These are phyloP conservation scores for Actenoides lindsayi DNA, from an alignment of 2,113 vertebrate species.

Conservation along the genomic window DNA sequence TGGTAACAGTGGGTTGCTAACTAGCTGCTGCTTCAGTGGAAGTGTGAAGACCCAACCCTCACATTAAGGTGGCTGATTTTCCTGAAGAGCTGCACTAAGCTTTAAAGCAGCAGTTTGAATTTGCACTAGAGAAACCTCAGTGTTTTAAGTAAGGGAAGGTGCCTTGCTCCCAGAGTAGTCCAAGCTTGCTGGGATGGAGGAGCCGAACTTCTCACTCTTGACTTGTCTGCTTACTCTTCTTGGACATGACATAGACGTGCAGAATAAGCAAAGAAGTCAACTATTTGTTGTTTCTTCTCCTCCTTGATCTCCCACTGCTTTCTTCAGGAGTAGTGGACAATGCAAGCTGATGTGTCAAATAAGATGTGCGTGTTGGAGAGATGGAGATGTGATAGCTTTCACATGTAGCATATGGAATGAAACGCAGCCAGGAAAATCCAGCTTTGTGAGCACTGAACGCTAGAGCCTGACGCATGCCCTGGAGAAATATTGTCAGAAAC, in stretches of 20 bases:
- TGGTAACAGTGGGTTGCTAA: background rate
- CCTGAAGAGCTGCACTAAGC: background rate
- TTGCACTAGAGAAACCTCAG: background rate
- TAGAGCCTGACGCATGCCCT: background rate
- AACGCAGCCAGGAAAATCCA: background rate
- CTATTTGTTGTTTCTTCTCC: background rate
- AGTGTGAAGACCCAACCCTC: background rate
- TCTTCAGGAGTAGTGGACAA: background rate
- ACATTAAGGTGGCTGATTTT: background rate
- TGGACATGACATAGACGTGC: rapidly evolving
- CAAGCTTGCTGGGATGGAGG: too few relatives aligned
- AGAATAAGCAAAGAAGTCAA: background rate
- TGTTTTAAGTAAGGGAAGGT: background rate
- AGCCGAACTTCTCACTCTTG: background rate
- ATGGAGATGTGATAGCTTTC: background rate
- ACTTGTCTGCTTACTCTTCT: background rate
- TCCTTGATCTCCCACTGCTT: background rate
- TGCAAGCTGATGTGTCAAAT: background rate
- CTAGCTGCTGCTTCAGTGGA: background rate
- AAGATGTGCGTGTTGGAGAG: background rate
- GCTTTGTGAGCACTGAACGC: background rate
- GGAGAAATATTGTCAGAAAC: background rate
- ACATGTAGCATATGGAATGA: rapidly evolving
- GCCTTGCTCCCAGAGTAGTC: background rate
- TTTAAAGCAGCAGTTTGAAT: background rate